Conservation (phyloP, 2,888 invertebrate genomes). For the Holacanthella duospinosa region DNA sequence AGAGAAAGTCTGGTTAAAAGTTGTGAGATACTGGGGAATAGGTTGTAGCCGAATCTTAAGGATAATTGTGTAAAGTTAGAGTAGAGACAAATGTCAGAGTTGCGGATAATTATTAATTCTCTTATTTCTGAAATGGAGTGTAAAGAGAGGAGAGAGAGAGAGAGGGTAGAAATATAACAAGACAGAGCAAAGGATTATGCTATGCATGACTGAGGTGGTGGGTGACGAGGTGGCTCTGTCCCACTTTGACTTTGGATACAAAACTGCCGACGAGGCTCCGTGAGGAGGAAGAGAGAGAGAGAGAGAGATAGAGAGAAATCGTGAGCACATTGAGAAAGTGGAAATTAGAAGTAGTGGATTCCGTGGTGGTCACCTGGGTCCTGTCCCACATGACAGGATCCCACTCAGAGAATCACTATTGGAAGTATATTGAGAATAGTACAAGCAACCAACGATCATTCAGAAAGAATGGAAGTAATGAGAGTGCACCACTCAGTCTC, state of each 20-base stretch:
- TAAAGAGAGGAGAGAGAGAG: not conserved
- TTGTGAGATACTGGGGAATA: no score
- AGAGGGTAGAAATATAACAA: not conserved
- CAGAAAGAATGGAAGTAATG: constrained; percentile 6
- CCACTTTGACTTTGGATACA: not conserved
- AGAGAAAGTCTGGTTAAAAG: no score
- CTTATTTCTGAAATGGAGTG: not conserved
- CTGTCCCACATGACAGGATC: not conserved
- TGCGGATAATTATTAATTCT: no score
- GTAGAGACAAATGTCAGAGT: no score
- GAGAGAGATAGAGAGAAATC: constrained; percentile 1
- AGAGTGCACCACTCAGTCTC: constrained; percentile 17
- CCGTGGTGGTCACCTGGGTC: not conserved
- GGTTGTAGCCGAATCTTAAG: no score
- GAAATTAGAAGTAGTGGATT: not conserved
- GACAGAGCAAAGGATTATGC: not conserved
- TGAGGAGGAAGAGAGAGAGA: constrained; percentile 3
- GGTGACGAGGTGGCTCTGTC: not conserved
- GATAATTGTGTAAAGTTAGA: not conserved
- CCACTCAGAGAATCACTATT: not conserved
- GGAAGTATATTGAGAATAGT: constrained; percentile 7
- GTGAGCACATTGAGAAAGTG: not conserved
- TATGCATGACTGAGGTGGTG: not conserved
- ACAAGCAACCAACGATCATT: constrained; percentile 14
- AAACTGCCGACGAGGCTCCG: not conserved